Evolutionary conservation across 1,140 invertebrate species (phyloP), one percentile per base, ranked within the genome.

Genomic region (Sipha flava): DNA sequence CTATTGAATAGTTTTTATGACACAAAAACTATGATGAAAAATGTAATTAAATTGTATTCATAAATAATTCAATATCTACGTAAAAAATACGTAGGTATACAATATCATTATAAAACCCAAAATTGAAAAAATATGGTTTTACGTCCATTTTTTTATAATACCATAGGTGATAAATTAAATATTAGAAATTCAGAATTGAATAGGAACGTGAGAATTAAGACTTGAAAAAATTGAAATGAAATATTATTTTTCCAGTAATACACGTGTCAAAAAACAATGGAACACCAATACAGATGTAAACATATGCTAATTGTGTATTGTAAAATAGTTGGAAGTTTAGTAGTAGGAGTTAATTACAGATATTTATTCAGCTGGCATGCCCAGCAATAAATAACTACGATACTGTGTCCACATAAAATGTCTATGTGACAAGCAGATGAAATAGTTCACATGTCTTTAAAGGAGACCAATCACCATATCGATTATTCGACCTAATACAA

Each of bases 221-320:
- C n/a, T 66, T 14, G 23, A 16, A 43, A 43, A 14, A 66, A 43
- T 66, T 21, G 12, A 43, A 2, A 1, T 43, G 37, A 14, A 40
- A 43, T 23, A 21, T 43, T 66, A 26, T 66, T 66, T 62, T 66
- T 66, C 34, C 64, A 21, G 64, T 16, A 73, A 52, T 18, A 73
- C 45, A 75, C 72, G 72, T 75, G 72, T 75, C n/a, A 5, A 72
- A 4, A 18, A 75, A 75, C 45, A 47, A n/a, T 23, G 21, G 66
- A 47, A 47, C 12, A 52, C 45, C 23, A 7, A 18, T 7, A 29
- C 0, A 16, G 18, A 47, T 47, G 43, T 9, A 72, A 72, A 49
- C 68, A 72, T 7, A 49, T 49, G 45, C 43, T 72, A 49, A 72
- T 72, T 72, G 26, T 14, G 40, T 10, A 49, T 72, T 72, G 68